Conservation (phyloP, 2,797 vertebrate genomes). For the Sebastes dallii region DNA sequence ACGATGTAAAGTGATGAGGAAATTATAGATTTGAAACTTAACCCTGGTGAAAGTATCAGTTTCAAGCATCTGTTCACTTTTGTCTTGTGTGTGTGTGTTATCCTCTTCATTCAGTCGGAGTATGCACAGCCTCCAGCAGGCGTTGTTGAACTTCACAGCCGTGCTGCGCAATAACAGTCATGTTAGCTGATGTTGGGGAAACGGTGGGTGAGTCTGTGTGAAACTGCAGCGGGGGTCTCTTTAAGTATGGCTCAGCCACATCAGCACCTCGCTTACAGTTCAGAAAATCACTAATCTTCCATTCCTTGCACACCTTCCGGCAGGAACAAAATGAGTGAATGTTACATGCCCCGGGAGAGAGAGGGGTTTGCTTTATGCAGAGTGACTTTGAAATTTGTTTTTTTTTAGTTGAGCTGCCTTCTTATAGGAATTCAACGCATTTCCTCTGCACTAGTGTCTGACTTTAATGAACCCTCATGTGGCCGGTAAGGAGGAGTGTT, state of each 20-base stretch:
- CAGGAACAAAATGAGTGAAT: slow-evolving; percentile 55
- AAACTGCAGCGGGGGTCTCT: slow-evolving; percentile 68
- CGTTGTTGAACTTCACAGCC: slow-evolving; percentile 50
- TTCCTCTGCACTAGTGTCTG: not conserved
- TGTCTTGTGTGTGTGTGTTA: not conserved
- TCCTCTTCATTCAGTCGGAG: not conserved
- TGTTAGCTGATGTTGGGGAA: slow-evolving; percentile 57
- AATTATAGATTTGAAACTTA: slow-evolving; percentile 40
- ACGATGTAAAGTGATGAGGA: not conserved
- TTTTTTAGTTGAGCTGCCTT: slow-evolving; percentile 20
- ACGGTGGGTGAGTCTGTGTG: slow-evolving; percentile 56
- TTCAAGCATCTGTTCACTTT: slow-evolving; percentile 20
- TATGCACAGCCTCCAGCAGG: slow-evolving; percentile 48
- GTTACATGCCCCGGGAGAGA: slow-evolving; percentile 32
- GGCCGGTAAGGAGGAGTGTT: not conserved
- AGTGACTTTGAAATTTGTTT: slow-evolving; percentile 45
- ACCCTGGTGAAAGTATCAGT: slow-evolving; percentile 33
- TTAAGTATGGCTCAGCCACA: slow-evolving; percentile 66
- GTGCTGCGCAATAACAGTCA: slow-evolving; percentile 51
- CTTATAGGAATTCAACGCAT: slow-evolving; percentile 7
- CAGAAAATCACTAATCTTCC: slow-evolving; percentile 55
- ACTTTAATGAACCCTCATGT: slow-evolving; percentile 2
- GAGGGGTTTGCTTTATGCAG: slow-evolving; percentile 38
- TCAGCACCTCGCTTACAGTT: slow-evolving; percentile 56
- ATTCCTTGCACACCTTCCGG: slow-evolving; percentile 55